Evolutionary conservation across 2,797 vertebrate genomes (phyloP).

Genomic region (Tapera naevia): DNA sequence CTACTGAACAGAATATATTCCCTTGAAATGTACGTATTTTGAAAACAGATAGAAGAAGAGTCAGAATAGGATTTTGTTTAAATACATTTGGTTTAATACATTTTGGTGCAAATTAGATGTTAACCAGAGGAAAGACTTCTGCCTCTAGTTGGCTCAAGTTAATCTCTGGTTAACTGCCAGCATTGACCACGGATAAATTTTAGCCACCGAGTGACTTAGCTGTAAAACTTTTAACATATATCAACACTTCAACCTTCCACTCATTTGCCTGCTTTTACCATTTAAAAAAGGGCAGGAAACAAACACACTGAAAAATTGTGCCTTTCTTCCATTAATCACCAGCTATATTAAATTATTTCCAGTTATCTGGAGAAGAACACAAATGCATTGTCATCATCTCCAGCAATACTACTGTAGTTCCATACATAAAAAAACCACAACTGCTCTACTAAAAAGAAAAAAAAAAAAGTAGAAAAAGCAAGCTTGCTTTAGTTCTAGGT

Average conservation of each 20-base stretch:
- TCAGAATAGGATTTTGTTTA: not conserved
- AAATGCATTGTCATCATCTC: not conserved
- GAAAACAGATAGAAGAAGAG: not conserved
- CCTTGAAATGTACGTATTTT: not conserved
- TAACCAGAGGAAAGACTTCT: not conserved
- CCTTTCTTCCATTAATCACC: not conserved
- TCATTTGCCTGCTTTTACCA: not conserved
- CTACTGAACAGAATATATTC: not conserved
- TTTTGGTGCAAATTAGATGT: not conserved
- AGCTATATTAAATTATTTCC: slow-evolving; percentile 31
- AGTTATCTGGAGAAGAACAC: slow-evolving; percentile 20
- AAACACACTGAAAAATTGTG: not conserved
- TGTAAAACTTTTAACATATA: not conserved
- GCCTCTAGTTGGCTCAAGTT: not conserved
- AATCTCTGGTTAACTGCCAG: not conserved
- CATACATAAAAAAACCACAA: not conserved
- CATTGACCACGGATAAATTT: not conserved
- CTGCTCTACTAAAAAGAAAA: not conserved
- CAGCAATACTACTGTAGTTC: not conserved
- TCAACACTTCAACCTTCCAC: not conserved
- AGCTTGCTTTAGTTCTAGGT: not conserved
- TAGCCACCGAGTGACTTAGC: not conserved
- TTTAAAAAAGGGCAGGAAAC: not conserved
- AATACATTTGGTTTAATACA: not conserved
- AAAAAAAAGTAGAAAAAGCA: not conserved